Evolutionary conservation across 2,113 vertebrate genomes (phyloP), one percentile per base, ranked within the genome.

Genomic region (Saguinus imperator): DNA sequence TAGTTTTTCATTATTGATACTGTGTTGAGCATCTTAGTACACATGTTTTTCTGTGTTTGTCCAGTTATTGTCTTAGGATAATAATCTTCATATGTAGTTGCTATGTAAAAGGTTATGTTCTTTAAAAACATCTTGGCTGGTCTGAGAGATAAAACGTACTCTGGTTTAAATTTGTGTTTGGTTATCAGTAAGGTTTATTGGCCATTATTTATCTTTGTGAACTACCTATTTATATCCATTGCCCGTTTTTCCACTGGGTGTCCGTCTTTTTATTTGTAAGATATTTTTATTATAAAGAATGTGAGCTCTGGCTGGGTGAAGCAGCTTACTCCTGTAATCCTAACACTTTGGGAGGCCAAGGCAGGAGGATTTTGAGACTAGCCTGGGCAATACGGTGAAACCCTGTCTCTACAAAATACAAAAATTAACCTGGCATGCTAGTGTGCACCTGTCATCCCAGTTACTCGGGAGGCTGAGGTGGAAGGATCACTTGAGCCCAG

Each of bases 211-310:
- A 52, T 85, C 64, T 89, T 84, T 85, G 73, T 92, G 84, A 86
- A 72, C 88, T 80, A 50, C 43, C 25, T 94, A 27, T 48, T 82
- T 55, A 25, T 92, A 89, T 37, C 94, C 12, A 12, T 85, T 88
- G 35, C 50, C 50, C 35, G 1, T 32, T 77, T 85, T 94, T 89
- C 40, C 35, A 45, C 61, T 79, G 75, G 9, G 2, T 87, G 35
- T 64, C 45, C 13, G 43, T 72, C 43, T 93, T 90, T 81, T 76
- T 55, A 77, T 87, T 87, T 79, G 11, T 81, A 43, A 52, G 37
- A 37, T 89, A 16, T 50, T 89, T 97, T 89, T 82, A 52, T 82
- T 91, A 75, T 61, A 11, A 61, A 35, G 61, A 88, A 96, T 45
- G 35, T 72, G 58, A 76, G 45, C 20, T 92, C 21, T 5, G 27